Conservation (phyloP, 30 jellyfish, hydroid and myxozoan genomes). For the Rhopilema esculentum region DNA sequence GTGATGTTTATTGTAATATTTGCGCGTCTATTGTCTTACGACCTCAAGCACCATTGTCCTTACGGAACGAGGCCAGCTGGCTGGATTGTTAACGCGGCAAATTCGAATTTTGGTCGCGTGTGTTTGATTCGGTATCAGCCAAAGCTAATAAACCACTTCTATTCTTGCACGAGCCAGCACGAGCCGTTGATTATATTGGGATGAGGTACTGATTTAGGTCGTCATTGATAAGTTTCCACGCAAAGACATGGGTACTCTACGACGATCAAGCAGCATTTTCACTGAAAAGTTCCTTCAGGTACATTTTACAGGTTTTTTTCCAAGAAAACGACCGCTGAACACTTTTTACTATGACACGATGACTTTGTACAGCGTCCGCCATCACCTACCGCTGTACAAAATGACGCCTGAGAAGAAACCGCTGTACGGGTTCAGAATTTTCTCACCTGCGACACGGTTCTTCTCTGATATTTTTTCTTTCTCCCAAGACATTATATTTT, state of each 20-base stretch:
- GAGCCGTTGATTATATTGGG: slow-evolving; percentile 54
- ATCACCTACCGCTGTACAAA: slow-evolving; percentile 56
- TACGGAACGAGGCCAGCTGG: slow-evolving; percentile 57
- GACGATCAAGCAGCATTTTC: slow-evolving; percentile 22
- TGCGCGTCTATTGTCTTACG: slow-evolving; percentile 55
- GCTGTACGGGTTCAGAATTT: slow-evolving; percentile 30
- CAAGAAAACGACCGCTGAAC: slow-evolving; percentile 34
- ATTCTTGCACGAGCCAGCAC: slow-evolving; percentile 73
- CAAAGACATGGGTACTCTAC: slow-evolving; percentile 45
- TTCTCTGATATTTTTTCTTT: not conserved
- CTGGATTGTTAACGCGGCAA: slow-evolving; percentile 66
- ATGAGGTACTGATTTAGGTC: not conserved
- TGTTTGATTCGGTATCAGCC: slow-evolving; percentile 18
- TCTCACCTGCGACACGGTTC: not conserved
- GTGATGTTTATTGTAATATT: slow-evolving; percentile 36
- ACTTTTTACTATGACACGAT: not conserved
- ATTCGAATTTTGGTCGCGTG: slow-evolving; percentile 71
- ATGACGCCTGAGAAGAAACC: slow-evolving; percentile 16
- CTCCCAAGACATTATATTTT: slow-evolving; percentile 9
- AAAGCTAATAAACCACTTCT: slow-evolving; percentile 17
- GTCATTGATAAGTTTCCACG: slow-evolving; percentile 7
- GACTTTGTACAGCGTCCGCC: slow-evolving; percentile 48
- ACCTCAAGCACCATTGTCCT: slow-evolving; percentile 23
- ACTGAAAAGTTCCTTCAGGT: slow-evolving; percentile 50
- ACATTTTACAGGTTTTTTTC: not conserved